Percentiles rank a stretch among this genome's conserved stretches.
Conservation (phyloP, 2,888 invertebrate species). For the Drosophila stalkeri region DNA sequence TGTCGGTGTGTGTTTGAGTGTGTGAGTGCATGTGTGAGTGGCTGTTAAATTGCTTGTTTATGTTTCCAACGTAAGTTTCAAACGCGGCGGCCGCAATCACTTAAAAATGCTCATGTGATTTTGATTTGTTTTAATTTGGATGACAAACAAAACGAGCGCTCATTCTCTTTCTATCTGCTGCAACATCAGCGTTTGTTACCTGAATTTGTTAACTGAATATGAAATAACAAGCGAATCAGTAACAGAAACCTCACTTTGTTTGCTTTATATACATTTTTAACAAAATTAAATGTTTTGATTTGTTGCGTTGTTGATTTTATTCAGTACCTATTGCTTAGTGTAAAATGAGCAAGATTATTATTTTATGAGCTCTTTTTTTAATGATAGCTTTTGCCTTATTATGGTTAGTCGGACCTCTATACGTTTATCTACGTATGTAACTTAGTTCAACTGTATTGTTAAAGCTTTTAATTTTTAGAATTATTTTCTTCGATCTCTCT, state of each 20-base stretch:
- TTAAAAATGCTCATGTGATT: conserved; percentile 76
- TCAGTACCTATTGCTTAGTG: conserved; percentile 45
- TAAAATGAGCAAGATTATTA: conserved; percentile 49
- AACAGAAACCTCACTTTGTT: conserved; percentile 22
- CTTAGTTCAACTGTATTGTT: too few species aligned
- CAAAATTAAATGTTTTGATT: conserved; percentile 57
- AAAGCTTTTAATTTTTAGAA: too few species aligned
- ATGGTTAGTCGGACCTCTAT: too few species aligned
- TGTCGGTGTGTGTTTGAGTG: conserved; percentile 5
- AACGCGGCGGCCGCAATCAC: conserved; percentile 60
- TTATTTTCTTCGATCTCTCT: neutral
- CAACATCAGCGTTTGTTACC: neutral
- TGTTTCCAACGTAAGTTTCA: conserved; percentile 58
- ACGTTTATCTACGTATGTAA: too few species aligned
- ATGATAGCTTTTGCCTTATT: neutral
- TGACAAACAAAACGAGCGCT: conserved; percentile 34
- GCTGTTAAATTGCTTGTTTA: conserved; percentile 77
- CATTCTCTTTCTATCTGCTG: neutral
- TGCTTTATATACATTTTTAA: conserved; percentile 25
- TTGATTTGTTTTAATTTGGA: conserved; percentile 77
- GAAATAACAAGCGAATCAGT: conserved; percentile 21
- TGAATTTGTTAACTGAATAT: conserved; percentile 40
- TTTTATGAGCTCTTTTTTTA: conserved; percentile 30
- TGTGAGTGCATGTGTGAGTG: conserved; percentile 41
- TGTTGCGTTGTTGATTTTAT: conserved; percentile 58